phyloP scores from a whole-genome alignment of 1,140 invertebrate species.

The Eumaeus atala region DNA sequence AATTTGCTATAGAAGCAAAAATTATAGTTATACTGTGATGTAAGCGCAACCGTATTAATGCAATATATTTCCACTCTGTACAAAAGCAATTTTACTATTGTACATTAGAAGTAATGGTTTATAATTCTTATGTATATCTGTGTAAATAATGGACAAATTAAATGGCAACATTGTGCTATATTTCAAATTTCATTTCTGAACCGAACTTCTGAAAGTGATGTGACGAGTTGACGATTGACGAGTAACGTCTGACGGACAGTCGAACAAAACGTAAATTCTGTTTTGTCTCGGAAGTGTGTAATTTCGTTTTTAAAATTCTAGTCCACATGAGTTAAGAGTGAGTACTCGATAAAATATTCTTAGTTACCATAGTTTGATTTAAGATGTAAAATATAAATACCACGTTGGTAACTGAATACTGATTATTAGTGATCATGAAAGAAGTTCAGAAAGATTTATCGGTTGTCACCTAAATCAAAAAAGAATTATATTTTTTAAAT shows the following conservation, averaged over 20 bases:
- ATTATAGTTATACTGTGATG: no score
- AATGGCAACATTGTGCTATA: conserved; percentile 5
- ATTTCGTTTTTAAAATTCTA: conserved; percentile 41
- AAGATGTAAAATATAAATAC: neutral
- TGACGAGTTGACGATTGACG: conserved; percentile 11
- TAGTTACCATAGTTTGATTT: no score
- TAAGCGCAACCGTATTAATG: no score
- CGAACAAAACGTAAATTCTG: conserved; percentile 58
- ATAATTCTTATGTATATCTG: no score
- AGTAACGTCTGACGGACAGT: conserved; percentile 21
- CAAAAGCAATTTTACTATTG: no score
- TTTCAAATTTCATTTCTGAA: conserved; percentile 1
- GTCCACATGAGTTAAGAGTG: conserved; percentile 49
- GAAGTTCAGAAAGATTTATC: neutral
- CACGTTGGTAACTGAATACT: conserved; percentile 1
- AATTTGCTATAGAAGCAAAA: no score
- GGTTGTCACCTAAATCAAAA: conserved; percentile 12
- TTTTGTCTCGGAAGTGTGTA: conserved; percentile 51
- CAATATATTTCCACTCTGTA: no score
- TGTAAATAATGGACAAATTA: neutral
- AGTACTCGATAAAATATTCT: no score
- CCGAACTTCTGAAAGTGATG: conserved; percentile 1
- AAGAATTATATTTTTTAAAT: conserved; percentile 20
- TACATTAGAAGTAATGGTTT: no score
- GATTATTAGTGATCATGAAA: conserved; percentile 10